Base-by-base conservation (phyloP, 1,140 invertebrate genomes). In the Drosophila malerkotliana region DNA sequence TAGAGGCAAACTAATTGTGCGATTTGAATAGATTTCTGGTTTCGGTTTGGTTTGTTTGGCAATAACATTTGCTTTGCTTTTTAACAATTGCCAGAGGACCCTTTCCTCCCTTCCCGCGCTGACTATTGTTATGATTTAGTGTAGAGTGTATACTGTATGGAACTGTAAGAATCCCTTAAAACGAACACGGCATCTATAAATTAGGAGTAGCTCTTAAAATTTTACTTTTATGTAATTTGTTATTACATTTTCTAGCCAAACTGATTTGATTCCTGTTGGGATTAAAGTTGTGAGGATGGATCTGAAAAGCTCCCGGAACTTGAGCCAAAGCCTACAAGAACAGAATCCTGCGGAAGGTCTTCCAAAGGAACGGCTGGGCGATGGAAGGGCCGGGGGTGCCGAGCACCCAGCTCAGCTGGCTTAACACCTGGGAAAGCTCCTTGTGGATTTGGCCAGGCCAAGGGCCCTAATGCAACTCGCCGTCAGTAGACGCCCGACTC, bases 21-120 rank as follows among this genome's bases (percentile, higher is more conserved):
- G 83, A 87, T 87, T 85, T 87, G 83, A 87, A 87, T 87, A 84
- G 83, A 79, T 87, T 87, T 87, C 64, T 67, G 83, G 74, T 82
- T 87, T 60, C 69, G 48, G 47, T 56, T 53, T 59, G 88, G 83
- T 88, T 87, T 88, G 83, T 83, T 77, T 58, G 67, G 69, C 77
- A 88, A 87, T 88, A 87, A 87, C 79, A 87, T 87, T 87, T 87
- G 72, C 71, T 57, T 68, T 68, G 51, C 72, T 79, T 76, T 82
- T 63, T 54, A 77, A 82, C 78, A 81, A 81, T 77, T 77, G 49
- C 57, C 34, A 37, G 10, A 37, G 34, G 34, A 37, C 34, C 34
- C 34, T n/a, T 12, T 37, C 34, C 34, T 4, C 34, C 34, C 34
- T 10, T n/a, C 12, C 34, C 34, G 8, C 3, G 8, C 32, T 34